A percentile compares a stretch with the other conserved stretches of the same genome.
Conservation (phyloP, 2,113 vertebrate species). For the Microcebus ravelobensis region DNA sequence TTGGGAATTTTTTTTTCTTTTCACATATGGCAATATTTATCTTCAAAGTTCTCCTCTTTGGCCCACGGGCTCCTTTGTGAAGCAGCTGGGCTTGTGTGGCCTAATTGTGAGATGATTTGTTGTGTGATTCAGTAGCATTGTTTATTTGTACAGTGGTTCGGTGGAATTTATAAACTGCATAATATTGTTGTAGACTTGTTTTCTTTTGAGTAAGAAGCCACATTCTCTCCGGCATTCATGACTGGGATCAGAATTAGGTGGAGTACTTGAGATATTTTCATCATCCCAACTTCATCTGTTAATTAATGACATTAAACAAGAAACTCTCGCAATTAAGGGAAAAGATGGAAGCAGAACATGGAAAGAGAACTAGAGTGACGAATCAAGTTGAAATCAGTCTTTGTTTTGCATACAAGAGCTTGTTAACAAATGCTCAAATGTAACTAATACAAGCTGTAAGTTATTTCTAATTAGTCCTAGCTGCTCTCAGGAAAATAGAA, state of each 20-base stretch:
- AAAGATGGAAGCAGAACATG: slow-evolving; percentile 26
- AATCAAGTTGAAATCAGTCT: slow-evolving; percentile 61
- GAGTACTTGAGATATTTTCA: slow-evolving; percentile 82
- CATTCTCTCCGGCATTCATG: slow-evolving; percentile 82
- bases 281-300: slow-evolving; percentile 80
- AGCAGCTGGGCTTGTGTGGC: slow-evolving; percentile 89
- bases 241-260: slow-evolving; percentile 79
- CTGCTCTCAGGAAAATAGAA: slow-evolving; percentile 49
- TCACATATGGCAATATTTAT: slow-evolving; percentile 92
- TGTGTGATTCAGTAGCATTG: slow-evolving; percentile 92
- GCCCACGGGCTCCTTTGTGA: slow-evolving; percentile 82
- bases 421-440: slow-evolving; percentile 59
- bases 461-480: slow-evolving; percentile 69
- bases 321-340: slow-evolving; percentile 48
- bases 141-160: slow-evolving; percentile 90
- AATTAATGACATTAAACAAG: slow-evolving; percentile 74
- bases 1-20: slow-evolving; percentile 77
- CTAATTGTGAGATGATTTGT: slow-evolving; percentile 88
- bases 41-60: slow-evolving; percentile 89
- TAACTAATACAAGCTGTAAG: slow-evolving; percentile 60
- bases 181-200: slow-evolving; percentile 87
- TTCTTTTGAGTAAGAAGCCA: slow-evolving; percentile 84
- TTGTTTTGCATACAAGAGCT: slow-evolving; percentile 57
- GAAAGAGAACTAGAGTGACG: background rate
- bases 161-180: slow-evolving; percentile 89